Conservation (phyloP, 2,797 vertebrate species). For the Pseudocheirus occidentalis region DNA sequence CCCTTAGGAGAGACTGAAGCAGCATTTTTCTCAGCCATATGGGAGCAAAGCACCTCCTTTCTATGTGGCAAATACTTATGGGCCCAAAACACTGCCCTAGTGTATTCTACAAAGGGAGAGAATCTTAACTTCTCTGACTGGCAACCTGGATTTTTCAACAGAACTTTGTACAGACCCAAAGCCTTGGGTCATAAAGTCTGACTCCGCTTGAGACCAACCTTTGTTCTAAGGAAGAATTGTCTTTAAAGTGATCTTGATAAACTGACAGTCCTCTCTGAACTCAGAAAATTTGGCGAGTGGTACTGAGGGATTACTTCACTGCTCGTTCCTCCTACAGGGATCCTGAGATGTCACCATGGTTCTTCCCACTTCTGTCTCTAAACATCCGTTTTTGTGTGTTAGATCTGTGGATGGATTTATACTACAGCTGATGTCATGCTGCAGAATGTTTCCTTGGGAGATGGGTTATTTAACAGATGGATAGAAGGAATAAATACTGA, state of each 20-base stretch:
- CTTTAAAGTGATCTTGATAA: constrained; percentile 55
- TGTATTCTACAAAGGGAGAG: constrained; percentile 12
- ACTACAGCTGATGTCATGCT: constrained; percentile 22
- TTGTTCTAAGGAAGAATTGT: constrained; percentile 54
- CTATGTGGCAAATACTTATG: background rate
- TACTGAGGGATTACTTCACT: constrained; percentile 29
- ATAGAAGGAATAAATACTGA: background rate
- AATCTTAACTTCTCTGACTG: background rate
- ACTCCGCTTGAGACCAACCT: constrained; percentile 56
- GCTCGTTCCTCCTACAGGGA: constrained; percentile 56
- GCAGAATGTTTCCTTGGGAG: constrained; percentile 52
- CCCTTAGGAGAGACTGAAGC: constrained; percentile 16
- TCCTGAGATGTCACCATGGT: constrained; percentile 23
- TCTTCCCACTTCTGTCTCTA: constrained; percentile 58
- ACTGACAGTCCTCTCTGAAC: constrained; percentile 63
- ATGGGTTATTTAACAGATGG: constrained; percentile 61
- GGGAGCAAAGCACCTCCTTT: background rate
- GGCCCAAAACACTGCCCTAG: background rate
- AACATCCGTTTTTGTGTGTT: constrained; percentile 62
- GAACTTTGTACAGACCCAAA: background rate
- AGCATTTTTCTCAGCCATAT: background rate
- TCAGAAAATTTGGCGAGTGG: constrained; percentile 63
- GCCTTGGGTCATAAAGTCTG: background rate
- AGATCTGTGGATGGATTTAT: constrained; percentile 55
- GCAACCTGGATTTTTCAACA: background rate